Conservation (phyloP, 2,888 invertebrate genomes). For the Phaedon cochleariae region DNA sequence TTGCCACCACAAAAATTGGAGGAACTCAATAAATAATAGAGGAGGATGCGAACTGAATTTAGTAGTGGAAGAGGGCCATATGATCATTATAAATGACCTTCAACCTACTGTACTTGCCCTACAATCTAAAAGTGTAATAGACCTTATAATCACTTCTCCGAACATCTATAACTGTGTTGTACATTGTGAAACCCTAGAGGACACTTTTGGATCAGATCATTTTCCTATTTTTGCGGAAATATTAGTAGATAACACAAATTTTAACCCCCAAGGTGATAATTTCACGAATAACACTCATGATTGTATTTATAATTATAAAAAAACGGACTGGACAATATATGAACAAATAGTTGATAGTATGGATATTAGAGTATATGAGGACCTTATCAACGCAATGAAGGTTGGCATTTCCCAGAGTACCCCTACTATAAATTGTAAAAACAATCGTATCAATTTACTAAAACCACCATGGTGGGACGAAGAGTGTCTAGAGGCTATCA, state of each 20-base stretch:
- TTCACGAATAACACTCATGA: neutral
- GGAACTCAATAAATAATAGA: neutral
- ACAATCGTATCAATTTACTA: neutral
- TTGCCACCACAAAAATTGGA: conserved; percentile 5
- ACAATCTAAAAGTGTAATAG: neutral
- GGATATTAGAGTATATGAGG: neutral
- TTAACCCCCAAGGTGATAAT: neutral
- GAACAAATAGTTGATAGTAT: neutral
- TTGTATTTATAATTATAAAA: neutral
- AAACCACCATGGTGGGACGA: conserved; percentile 4
- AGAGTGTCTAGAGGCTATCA: neutral
- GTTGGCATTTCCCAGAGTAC: neutral
- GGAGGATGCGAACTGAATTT: neutral
- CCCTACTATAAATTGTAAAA: neutral
- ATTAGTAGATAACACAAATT: neutral
- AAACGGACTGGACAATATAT: neutral
- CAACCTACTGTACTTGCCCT: neutral
- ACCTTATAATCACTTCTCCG: neutral
- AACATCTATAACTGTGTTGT: neutral
- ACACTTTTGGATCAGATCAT: neutral
- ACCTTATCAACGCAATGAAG: neutral
- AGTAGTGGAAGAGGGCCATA: neutral
- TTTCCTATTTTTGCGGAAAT: neutral
- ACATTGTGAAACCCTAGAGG: neutral
- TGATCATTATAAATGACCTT: neutral